These are phyloP conservation scores for Remorina albescens DNA, from an alignment of 2,797 vertebrate genomes.

Conservation along the genomic window DNA sequence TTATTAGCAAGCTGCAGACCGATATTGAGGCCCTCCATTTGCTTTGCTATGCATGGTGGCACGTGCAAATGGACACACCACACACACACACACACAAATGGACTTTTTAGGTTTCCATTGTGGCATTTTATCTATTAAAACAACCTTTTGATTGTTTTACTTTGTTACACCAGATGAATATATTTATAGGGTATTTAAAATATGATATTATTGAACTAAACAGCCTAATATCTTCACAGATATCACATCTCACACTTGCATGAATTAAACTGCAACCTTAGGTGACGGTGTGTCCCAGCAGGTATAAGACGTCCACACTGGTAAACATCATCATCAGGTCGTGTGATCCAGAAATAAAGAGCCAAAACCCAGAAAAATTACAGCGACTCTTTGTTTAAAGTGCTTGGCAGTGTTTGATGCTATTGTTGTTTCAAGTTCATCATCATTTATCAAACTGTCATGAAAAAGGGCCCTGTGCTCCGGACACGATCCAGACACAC, in stretches of 20 bases:
- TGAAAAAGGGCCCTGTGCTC: neutral
- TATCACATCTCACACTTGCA: neutral
- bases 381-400: neutral
- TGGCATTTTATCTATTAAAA: conserved; percentile 53
- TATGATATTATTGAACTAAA: conserved; percentile 32
- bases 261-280: neutral
- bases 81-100: too few species aligned
- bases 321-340: neutral
- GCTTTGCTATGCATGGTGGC: neutral
- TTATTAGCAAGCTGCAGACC: conserved; percentile 66
- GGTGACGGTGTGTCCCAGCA: neutral
- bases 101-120: conserved; percentile 18
- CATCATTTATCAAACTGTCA: conserved; percentile 32
- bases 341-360: neutral
- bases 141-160: conserved; percentile 42
- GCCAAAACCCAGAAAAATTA: neutral
- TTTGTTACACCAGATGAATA: conserved; percentile 6
- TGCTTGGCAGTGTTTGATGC: neutral
- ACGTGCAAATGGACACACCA: conserved; percentile 20
- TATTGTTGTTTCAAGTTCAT: neutral
- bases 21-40: conserved; percentile 15
- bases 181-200: neutral
- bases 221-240: neutral
- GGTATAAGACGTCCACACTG: neutral
- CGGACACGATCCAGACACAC: conserved; percentile 16